phyloP scores from a whole-genome alignment of 2,113 vertebrate species.

The Telmatochromis sp. region DNA sequence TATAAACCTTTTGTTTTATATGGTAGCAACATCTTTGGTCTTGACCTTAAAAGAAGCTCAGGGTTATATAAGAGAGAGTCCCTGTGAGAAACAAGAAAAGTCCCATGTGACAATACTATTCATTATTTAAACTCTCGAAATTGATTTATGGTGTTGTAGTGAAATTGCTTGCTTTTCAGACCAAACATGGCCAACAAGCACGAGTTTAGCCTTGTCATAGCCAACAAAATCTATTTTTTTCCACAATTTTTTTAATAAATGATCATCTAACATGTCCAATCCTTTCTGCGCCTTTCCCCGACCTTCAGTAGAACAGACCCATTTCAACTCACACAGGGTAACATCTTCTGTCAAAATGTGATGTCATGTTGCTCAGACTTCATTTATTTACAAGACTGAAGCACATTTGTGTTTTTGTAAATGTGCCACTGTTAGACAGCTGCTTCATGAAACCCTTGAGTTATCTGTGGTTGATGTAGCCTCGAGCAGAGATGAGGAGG shows the following conservation, averaged over 20 bases:
- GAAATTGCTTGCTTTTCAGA: neutral
- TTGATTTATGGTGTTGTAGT: conserved; percentile 14
- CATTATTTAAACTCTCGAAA: conserved; percentile 47
- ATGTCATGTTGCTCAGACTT: neutral
- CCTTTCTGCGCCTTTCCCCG: neutral
- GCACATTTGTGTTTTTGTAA: neutral
- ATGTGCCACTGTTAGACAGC: neutral
- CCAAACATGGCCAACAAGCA: conserved; percentile 18
- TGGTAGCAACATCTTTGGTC: neutral
- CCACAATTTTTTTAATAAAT: neutral
- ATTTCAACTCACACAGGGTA: neutral
- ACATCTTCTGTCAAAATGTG: neutral
- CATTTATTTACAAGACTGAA: neutral
- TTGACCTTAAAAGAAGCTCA: neutral
- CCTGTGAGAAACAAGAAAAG: neutral
- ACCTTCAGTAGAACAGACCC: neutral
- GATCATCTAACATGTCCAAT: neutral
- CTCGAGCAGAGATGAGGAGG: neutral
- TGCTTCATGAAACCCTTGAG: neutral
- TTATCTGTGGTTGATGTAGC: neutral
- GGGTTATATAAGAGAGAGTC: neutral
- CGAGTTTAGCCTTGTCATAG: neutral
- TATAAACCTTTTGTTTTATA: neutral
- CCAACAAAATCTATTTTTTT: conserved; percentile 7
- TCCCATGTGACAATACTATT: neutral